Evolutionary conservation across 2,797 vertebrate species (phyloP).

Genomic region (Pelodytes ibericus): DNA sequence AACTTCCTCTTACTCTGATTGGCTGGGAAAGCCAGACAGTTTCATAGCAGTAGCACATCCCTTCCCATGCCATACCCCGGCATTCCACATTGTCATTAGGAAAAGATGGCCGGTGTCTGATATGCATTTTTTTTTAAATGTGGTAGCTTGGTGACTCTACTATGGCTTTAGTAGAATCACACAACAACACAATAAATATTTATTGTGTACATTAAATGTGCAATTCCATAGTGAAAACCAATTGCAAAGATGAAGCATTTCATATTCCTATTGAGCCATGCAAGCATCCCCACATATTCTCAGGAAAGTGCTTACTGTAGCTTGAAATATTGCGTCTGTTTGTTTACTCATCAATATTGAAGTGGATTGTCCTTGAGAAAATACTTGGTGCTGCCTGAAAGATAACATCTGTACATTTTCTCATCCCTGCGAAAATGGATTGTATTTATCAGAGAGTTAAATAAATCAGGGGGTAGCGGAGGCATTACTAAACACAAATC

Average conservation of each 20-base stretch:
- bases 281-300: neutral
- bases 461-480: too few relatives aligned
- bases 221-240: neutral
- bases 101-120: too few relatives aligned
- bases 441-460: neutral
- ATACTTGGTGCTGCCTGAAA: neutral
- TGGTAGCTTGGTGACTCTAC: too few relatives aligned
- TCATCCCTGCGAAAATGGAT: neutral
- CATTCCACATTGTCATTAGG: too few relatives aligned
- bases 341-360: neutral
- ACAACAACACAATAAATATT: neutral
- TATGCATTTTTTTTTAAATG: too few relatives aligned
- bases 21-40: too few relatives aligned
- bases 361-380: neutral
- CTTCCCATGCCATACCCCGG: too few relatives aligned
- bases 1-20: too few relatives aligned
- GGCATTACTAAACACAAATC: too few relatives aligned
- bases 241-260: neutral
- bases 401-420: neutral
- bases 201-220: neutral
- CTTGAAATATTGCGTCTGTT: neutral
- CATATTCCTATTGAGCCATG: neutral
- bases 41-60: too few relatives aligned
- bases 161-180: neutral
- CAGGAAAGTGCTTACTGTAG: neutral